Base-by-base conservation (phyloP, 1,140 invertebrate genomes). In the Drosophila kepulauana region DNA sequence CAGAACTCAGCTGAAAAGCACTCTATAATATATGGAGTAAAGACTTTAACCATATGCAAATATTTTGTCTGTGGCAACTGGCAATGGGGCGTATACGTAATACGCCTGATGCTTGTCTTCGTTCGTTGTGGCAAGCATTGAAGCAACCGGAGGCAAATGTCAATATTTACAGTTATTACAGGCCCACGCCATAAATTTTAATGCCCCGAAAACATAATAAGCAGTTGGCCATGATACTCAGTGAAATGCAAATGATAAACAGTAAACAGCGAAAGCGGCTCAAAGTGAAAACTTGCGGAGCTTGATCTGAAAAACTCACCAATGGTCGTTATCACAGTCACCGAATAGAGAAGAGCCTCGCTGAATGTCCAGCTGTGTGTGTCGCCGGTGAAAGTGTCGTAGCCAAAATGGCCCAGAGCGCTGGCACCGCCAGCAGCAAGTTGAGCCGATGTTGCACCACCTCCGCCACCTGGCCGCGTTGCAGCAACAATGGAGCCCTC, bases 311-410 rank as follows among this genome's bases (percentile, higher is more conserved):
- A 43, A 57, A 43, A 88, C 93, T 93, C 92, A 96, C 97, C 97
- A 78, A 97, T 97, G 43, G 97, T 97, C 13, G 97, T 98, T 88
- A 97, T 96, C 79, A 97, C 95, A 58, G 96, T 97, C 71, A 97
- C 94, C 28, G 96, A 96, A 91, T 97, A 98, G 15, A 98, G 94
- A 5, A 97, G 92, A 1, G 97, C 96, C 56, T 96, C 96, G 54
- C 95, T 95, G 87, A 96, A 97, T 1, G 95, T 95, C 97, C 97
- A 98, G 79, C 94, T 71, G 54, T 87, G 72, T 33, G 78, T 48
- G 61, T 75, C 79, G 79, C 69, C 64, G 20, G 4, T 20, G 8
- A 57, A 57, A 13, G 38, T 66, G 64, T 88, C 85, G 62, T 88
- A 85, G 52, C 85, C 91, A 35, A 87, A 92, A 46, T 88, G 79